Conservation (phyloP, 2,113 vertebrate species). For the Megaptera novaeangliae region DNA sequence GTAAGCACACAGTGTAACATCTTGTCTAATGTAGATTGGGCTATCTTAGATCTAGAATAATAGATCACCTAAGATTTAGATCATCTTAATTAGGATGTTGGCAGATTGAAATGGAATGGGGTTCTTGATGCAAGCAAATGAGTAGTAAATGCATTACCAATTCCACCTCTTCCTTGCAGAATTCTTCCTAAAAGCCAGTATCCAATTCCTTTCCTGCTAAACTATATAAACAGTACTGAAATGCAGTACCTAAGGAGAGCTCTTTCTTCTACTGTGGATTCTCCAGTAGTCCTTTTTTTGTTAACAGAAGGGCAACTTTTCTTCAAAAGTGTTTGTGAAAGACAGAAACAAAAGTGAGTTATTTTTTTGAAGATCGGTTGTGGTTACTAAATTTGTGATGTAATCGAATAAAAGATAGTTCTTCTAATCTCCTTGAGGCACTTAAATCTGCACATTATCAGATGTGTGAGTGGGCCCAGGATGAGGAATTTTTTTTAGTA, state of each 20-base stretch:
- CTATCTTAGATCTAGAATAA: constrained; percentile 76
- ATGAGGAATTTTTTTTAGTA: background rate
- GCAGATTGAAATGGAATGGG: constrained; percentile 69
- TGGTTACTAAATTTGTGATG: constrained; percentile 49
- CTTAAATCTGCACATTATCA: constrained; percentile 44
- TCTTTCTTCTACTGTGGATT: constrained; percentile 31
- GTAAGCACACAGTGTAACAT: constrained; percentile 62
- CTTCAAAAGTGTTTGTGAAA: constrained; percentile 57
- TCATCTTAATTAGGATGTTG: constrained; percentile 74
- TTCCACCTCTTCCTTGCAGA: background rate
- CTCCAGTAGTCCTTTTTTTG: constrained; percentile 14
- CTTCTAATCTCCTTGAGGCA: constrained; percentile 42
- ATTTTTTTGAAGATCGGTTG: constrained; percentile 48
- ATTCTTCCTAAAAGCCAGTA: background rate
- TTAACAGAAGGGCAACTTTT: constrained; percentile 55
- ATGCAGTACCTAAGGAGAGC: constrained; percentile 14
- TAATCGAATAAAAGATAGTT: constrained; percentile 10
- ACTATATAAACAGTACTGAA: background rate
- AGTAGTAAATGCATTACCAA: constrained; percentile 13
- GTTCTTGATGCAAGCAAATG: constrained; percentile 66
- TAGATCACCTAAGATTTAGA: constrained; percentile 72
- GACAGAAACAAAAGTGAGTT: constrained; percentile 60
- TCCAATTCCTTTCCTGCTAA: background rate
- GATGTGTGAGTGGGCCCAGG: background rate
- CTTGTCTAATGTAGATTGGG: constrained; percentile 52